Base-by-base conservation (phyloP, 1,140 invertebrate species). In the Dreissena polymorpha region DNA sequence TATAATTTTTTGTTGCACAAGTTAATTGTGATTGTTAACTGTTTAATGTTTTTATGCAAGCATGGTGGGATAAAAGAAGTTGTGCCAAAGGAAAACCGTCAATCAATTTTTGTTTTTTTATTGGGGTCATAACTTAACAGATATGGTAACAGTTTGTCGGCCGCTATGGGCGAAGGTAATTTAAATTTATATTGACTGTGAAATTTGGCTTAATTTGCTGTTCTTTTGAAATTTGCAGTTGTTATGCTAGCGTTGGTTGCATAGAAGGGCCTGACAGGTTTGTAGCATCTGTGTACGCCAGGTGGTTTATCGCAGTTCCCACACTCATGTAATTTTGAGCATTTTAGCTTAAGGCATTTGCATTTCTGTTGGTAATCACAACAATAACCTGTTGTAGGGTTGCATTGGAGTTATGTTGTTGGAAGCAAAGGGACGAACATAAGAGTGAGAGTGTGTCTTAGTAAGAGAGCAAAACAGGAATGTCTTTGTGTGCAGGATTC, bases 401-500 rank as follows among this genome's bases (percentile, higher is more conserved):
- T 12, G 53, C 53, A 55, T 55, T 50, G 71, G n/a, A 73, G 21
- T 29, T 57, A 55, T 13, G 51, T 12, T 12, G 18, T 5, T 5
- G 5, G 3, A 14, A 23, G 51, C 53, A 12, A 18, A 53, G 71
- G 51, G 57, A 49, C 50, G 57, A 73, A 73, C 14, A 21, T 12
- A 3, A 21, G 21, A 14, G 50, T n/a, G 16, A 50, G 23, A 27
- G 55, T 16, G 6, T n/a, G n/a, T n/a, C n/a, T n/a, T n/a, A n/a
- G n/a, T n/a, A n/a, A 75, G 53, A 57, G 29, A 64, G n/a, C 73
- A 75, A 49, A 14, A 49, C 12, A 75, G n/a, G n/a, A n/a, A n/a
- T n/a, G n/a, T n/a, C n/a, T n/a, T n/a, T n/a, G n/a, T n/a, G n/a
- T n/a, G n/a, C 8, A 64, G 55, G 50, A 6, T 64, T 6, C 73